Conservation (phyloP, 2,888 invertebrate genomes). For the Nycteola revayana region DNA sequence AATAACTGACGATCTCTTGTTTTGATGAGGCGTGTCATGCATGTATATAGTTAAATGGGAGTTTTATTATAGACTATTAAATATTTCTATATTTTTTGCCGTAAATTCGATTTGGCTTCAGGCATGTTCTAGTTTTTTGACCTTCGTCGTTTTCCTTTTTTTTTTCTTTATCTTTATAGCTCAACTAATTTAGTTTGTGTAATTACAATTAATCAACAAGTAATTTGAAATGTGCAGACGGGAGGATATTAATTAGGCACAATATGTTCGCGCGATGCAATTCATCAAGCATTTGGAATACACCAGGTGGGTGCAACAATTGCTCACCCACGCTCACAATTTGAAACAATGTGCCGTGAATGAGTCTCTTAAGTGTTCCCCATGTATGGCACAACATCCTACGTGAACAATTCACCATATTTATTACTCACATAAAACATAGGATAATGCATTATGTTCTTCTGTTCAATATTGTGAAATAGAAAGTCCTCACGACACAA, state of each 20-base stretch:
- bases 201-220: slow-evolving; percentile 2
- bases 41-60: slow-evolving; percentile 21
- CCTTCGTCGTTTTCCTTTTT: no score
- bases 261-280: slow-evolving; percentile 62
- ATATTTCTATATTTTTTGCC: no score
- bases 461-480: slow-evolving; percentile 28
- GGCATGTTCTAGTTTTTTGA: neutral
- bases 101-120: no score
- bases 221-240: no score
- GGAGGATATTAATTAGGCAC: slow-evolving; percentile 54
- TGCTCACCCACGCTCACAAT: slow-evolving; percentile 53
- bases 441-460: slow-evolving; percentile 12
- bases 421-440: no score
- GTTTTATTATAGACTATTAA: slow-evolving; percentile 16
- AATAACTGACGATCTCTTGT: slow-evolving; percentile 30
- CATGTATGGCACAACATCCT: slow-evolving; percentile 50
- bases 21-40: slow-evolving; percentile 25
- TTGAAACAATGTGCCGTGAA: slow-evolving; percentile 61
- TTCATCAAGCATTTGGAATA: slow-evolving; percentile 52
- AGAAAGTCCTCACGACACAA: slow-evolving; percentile 15
- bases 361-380: slow-evolving; percentile 48
- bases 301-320: slow-evolving; percentile 68
- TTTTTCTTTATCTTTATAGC: no score
- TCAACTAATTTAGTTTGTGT: no score
- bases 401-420: slow-evolving; percentile 26